These are phyloP conservation scores for Mellivora capensis DNA, from an alignment of 2,113 vertebrate species.

Conservation along the genomic window DNA sequence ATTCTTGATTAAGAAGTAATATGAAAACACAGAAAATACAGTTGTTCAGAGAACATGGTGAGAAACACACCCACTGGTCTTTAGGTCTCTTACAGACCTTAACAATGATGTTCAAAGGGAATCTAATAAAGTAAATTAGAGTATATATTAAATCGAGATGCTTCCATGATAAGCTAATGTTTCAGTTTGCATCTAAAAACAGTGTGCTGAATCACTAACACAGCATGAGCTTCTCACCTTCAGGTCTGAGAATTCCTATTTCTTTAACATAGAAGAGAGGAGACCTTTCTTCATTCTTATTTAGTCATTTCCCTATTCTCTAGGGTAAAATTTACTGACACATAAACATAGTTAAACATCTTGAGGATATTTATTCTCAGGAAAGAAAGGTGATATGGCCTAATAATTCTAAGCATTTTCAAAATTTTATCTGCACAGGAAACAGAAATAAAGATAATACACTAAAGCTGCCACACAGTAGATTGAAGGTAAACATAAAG, in stretches of 20 bases:
- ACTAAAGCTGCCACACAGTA: not conserved
- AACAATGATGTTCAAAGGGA: not conserved
- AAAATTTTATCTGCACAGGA: constrained; percentile 8
- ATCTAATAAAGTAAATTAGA: not conserved
- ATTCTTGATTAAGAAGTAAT: not conserved
- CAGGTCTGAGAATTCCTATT: not conserved
- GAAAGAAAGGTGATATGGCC: not conserved
- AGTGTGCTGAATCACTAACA: not conserved
- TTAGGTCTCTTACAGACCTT: not conserved
- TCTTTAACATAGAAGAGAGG: not conserved
- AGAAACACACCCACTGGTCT: not conserved
- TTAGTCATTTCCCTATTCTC: not conserved
- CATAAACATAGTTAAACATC: not conserved
- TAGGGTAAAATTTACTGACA: not conserved
- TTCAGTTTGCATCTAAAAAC: not conserved
- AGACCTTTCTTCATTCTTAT: not conserved
- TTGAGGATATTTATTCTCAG: not conserved
- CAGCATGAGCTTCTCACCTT: not conserved
- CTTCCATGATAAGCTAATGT: not conserved
- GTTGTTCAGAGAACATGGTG: not conserved
- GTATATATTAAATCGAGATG: not conserved
- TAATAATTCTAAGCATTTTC: constrained; percentile 42
- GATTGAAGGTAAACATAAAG: constrained; percentile 1
- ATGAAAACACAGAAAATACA: not conserved
- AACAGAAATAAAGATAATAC: constrained; percentile 31